A percentile compares a stretch with the other conserved stretches of the same genome.
phyloP scores from a whole-genome alignment of 1,140 invertebrate species.

The Lethrus apterus region DNA sequence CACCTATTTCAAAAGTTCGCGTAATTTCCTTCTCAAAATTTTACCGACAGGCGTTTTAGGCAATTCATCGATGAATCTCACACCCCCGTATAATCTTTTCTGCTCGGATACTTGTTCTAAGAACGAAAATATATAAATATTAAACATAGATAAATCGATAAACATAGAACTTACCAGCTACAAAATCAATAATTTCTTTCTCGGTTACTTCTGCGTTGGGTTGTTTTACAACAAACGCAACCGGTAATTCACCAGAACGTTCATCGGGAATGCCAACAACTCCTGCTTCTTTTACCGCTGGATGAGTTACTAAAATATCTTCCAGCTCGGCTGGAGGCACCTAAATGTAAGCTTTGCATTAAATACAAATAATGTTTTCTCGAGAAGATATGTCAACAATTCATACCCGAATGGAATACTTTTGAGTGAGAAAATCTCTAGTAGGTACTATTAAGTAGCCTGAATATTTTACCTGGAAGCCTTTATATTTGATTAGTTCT shows the following conservation, averaged over 20 bases:
- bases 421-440: no score
- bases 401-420: neutral
- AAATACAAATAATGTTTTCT: neutral
- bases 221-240: conserved; percentile 59
- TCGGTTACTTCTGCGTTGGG: conserved; percentile 40
- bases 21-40: conserved; percentile 52
- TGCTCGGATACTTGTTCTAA: conserved; percentile 56
- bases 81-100: conserved; percentile 56
- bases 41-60: conserved; percentile 67
- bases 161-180: conserved; percentile 38
- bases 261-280: conserved; percentile 61
- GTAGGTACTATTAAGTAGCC: neutral
- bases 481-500: conserved; percentile 83
- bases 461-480: conserved; percentile 48
- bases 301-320: conserved; percentile 56
- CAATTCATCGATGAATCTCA: conserved; percentile 57
- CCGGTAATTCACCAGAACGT: conserved; percentile 57
- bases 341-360: conserved; percentile 2
- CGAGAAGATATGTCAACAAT: neutral
- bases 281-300: conserved; percentile 59
- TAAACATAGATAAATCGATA: conserved; percentile 1
- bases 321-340: conserved; percentile 54
- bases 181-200: conserved; percentile 44
- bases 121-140: conserved; percentile 44
- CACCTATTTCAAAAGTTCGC: neutral